These are phyloP conservation scores for Synanthedon vespiformis DNA, from an alignment of 2,888 invertebrate species.

Conservation along the genomic window DNA sequence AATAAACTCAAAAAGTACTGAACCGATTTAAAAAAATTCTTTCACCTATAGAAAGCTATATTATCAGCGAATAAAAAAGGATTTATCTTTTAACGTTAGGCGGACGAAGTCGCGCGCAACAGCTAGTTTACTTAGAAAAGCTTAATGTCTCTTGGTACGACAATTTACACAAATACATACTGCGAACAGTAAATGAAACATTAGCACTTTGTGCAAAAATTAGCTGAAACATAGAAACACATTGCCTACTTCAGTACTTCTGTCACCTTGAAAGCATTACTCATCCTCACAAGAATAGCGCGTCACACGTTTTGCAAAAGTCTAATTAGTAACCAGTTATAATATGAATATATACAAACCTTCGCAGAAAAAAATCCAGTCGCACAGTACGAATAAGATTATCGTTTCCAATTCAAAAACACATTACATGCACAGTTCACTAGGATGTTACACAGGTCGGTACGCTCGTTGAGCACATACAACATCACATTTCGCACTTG, in stretches of 20 bases:
- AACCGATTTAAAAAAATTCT: too few species aligned
- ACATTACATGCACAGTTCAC: conserved; percentile 63
- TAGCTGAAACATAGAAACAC: too few species aligned
- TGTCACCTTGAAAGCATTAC: conserved; percentile 17
- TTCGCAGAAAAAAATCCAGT: conserved; percentile 27
- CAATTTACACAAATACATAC: too few species aligned
- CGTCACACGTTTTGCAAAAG: conserved; percentile 1
- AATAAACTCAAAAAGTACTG: too few species aligned
- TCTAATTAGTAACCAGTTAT: conserved; percentile 10
- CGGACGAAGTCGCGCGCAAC: too few species aligned
- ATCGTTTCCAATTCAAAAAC: conserved; percentile 54
- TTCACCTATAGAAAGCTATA: too few species aligned
- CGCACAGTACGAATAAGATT: conserved; percentile 24
- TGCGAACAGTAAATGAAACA: too few species aligned
- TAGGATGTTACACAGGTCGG: conserved; percentile 59
- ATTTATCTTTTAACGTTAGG: too few species aligned
- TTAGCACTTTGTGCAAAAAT: too few species aligned
- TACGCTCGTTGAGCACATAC: conserved; percentile 54
- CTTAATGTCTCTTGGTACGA: too few species aligned
- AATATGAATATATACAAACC: conserved; percentile 19
- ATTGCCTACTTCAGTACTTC: conserved; percentile 2
- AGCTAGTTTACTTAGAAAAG: too few species aligned
- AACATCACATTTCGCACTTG: conserved; percentile 68
- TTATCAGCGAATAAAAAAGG: too few species aligned
- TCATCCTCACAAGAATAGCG: conserved; percentile 8